Percentiles rank a stretch among this genome's conserved stretches.
phyloP scores from a whole-genome alignment of 2,888 invertebrate species.

The Polylopha cassiicola region DNA sequence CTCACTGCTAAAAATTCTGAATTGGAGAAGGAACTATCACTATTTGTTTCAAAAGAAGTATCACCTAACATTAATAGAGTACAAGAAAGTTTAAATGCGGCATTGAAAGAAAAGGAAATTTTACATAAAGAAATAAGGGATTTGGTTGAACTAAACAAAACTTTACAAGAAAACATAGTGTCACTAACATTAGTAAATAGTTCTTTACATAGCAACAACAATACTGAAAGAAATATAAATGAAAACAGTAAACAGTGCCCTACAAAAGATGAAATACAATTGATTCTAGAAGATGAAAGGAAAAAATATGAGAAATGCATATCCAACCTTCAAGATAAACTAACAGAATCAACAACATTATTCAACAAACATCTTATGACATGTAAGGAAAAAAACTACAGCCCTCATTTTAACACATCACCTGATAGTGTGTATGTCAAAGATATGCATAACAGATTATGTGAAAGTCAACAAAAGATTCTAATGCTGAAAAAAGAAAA shows the following conservation, averaged over 20 bases:
- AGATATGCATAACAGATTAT: constrained; percentile 63
- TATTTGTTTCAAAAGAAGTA: constrained; percentile 35
- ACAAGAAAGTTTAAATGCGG: constrained; percentile 44
- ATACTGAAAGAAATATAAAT: constrained; percentile 30
- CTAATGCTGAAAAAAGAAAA: constrained; percentile 70
- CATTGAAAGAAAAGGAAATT: constrained; percentile 58
- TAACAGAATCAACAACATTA: constrained; percentile 54
- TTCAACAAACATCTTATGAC: constrained; percentile 53
- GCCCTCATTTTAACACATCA: constrained; percentile 29
- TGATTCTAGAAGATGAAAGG: constrained; percentile 60
- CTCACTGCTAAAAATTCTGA: constrained; percentile 58
- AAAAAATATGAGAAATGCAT: constrained; percentile 64
- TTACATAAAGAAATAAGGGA: constrained; percentile 67
- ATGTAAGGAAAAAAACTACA: constrained; percentile 38
- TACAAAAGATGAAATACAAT: constrained; percentile 57
- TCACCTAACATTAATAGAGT: constrained; percentile 33
- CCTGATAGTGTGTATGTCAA: constrained; percentile 49
- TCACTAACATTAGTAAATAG: constrained; percentile 43
- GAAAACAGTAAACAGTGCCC: constrained; percentile 43
- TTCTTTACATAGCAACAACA: constrained; percentile 29
- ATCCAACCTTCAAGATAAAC: constrained; percentile 50
- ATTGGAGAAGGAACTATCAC: constrained; percentile 77
- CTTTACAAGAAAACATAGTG: constrained; percentile 65
- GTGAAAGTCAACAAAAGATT: constrained; percentile 69
- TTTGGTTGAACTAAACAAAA: constrained; percentile 65